Conservation (phyloP, 2,113 vertebrate species). For the Cromileptes altivelis region DNA sequence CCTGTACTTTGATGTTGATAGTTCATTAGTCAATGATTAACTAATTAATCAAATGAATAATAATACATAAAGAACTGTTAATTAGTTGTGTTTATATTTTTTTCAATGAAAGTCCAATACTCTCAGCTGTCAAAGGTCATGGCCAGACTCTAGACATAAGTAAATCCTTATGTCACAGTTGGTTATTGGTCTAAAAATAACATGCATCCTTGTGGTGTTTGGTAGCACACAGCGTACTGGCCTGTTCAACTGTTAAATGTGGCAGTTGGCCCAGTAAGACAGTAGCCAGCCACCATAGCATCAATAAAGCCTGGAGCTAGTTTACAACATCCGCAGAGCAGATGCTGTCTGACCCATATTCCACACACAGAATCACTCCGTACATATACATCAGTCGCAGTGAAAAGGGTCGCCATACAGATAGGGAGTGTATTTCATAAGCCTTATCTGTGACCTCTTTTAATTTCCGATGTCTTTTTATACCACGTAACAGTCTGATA, state of each 20-base stretch:
- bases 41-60: too few species aligned
- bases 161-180: background rate
- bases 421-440: constrained; percentile 41
- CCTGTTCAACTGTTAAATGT: constrained; percentile 46
- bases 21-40: too few species aligned
- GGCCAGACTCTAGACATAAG: too few species aligned
- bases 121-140: constrained; percentile 1
- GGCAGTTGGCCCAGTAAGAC: constrained; percentile 35
- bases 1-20: too few species aligned
- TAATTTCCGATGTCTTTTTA: constrained; percentile 18
- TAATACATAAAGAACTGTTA: too few species aligned
- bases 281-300: constrained; percentile 19
- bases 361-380: constrained; percentile 3
- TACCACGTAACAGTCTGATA: background rate
- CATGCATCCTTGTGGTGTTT: background rate
- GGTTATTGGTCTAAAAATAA: constrained; percentile 28
- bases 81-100: too few species aligned
- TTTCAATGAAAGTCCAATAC: too few species aligned
- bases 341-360: constrained; percentile 68
- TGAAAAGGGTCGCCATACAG: background rate
- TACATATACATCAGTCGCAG: background rate
- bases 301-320: constrained; percentile 53
- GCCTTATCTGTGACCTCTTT: constrained; percentile 48
- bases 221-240: constrained; percentile 26
- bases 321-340: constrained; percentile 46